Percentiles rank a stretch among this genome's conserved stretches.
These are phyloP conservation scores for Dreissena polymorpha DNA, from an alignment of 1,140 invertebrate genomes.

Conservation along the genomic window DNA sequence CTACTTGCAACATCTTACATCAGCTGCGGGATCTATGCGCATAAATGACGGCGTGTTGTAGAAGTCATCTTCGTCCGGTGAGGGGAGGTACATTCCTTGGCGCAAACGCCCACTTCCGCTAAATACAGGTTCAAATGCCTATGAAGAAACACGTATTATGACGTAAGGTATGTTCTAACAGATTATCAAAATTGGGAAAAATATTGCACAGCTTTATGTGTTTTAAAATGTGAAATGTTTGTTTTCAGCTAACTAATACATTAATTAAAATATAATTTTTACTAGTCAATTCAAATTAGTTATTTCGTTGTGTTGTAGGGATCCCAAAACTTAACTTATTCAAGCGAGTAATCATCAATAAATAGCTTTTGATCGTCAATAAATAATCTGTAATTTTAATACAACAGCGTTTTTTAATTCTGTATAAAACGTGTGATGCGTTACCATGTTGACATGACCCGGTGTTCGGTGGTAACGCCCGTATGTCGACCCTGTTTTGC, in stretches of 20 bases:
- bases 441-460: neutral
- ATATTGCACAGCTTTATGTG: neutral
- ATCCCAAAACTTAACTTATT: neutral
- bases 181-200: neutral
- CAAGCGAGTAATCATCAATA: neutral
- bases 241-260: neutral
- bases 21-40: neutral
- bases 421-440: too few species aligned
- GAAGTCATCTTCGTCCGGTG: neutral
- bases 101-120: neutral
- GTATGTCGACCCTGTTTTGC: neutral
- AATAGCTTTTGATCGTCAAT: neutral
- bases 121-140: neutral
- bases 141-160: neutral
- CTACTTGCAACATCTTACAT: neutral
- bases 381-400: neutral
- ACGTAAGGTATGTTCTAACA: neutral
- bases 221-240: neutral
- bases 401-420: neutral
- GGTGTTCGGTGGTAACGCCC: neutral
- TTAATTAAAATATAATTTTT: neutral
- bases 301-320: neutral
- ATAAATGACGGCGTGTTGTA: neutral
- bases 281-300: neutral
- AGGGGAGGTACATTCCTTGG: neutral